Percentiles rank a stretch among this genome's conserved stretches.
These are phyloP conservation scores for Euwallacea fornicatus DNA, from an alignment of 1,140 invertebrate species.

Conservation along the genomic window DNA sequence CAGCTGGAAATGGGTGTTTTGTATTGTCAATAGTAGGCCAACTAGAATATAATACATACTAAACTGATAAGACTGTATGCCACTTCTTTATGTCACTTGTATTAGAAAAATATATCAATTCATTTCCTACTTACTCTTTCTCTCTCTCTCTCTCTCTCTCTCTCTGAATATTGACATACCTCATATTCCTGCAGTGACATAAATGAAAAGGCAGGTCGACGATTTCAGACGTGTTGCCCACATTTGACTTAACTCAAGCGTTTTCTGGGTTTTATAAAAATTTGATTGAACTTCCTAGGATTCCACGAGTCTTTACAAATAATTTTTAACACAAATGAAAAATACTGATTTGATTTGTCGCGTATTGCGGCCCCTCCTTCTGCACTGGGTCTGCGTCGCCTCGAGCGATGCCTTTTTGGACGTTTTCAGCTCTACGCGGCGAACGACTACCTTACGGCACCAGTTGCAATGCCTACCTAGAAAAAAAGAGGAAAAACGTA, in stretches of 20 bases:
- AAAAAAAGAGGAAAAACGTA: background rate
- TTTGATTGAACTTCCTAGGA: background rate
- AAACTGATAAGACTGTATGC: too few relatives aligned
- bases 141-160: too few relatives aligned
- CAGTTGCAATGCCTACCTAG: background rate
- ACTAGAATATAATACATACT: background rate
- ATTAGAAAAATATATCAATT: too few relatives aligned
- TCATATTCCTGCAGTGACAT: too few relatives aligned
- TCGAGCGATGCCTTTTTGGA: background rate
- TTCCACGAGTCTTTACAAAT: background rate
- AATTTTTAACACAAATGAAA: background rate
- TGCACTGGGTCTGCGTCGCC: background rate
- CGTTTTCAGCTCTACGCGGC: background rate
- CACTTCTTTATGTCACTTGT: too few relatives aligned
- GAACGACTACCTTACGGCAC: background rate
- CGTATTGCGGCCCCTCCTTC: background rate
- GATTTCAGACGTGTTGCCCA: too few relatives aligned
- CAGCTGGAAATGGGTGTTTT: background rate
- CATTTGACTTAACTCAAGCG: too few relatives aligned
- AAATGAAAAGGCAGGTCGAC: too few relatives aligned
- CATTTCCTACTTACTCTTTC: too few relatives aligned
- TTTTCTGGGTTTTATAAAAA: background rate
- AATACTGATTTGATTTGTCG: constrained; percentile 3
- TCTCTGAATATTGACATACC: too few relatives aligned
- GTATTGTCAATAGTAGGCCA: constrained; percentile 10